Evolutionary conservation across 2,888 invertebrate genomes (phyloP).

Genomic region (Cybosia mesomella): DNA sequence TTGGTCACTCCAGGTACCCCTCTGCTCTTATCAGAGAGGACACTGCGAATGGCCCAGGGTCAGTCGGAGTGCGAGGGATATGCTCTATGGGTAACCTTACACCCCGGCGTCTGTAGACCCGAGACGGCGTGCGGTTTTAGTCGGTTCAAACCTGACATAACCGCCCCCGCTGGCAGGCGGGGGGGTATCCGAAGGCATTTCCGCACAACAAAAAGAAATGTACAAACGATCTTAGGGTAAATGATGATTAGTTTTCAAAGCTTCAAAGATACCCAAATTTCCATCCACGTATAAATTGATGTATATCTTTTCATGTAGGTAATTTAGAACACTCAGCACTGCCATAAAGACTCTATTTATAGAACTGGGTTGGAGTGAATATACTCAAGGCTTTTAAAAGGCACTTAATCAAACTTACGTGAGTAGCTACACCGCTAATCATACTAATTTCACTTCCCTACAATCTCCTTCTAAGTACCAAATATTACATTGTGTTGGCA

Average conservation of each 20-base stretch:
- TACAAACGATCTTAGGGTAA: not conserved
- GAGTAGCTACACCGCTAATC: conserved; percentile 31
- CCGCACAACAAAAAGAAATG: too few species aligned
- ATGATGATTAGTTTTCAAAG: conserved; percentile 9
- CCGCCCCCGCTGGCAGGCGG: too few species aligned
- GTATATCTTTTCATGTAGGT: conserved; percentile 23
- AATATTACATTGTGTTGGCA: not conserved
- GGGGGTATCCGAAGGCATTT: too few species aligned
- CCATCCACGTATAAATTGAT: not conserved
- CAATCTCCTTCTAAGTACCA: not conserved
- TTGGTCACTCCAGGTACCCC: too few species aligned
- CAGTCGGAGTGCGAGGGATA: too few species aligned
- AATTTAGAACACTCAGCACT: conserved; percentile 18
- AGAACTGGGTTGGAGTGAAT: conserved; percentile 19
- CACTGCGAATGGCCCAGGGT: too few species aligned
- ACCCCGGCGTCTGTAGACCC: too few species aligned
- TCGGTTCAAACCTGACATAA: too few species aligned
- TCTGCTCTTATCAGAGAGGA: too few species aligned
- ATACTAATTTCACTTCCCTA: conserved; percentile 31
- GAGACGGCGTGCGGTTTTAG: too few species aligned
- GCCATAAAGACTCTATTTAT: conserved; percentile 27
- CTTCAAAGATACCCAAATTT: conserved; percentile 18
- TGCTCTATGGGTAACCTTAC: too few species aligned
- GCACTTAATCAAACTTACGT: conserved; percentile 40
- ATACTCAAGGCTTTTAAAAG: conserved; percentile 37